Evolutionary conservation across 2,888 invertebrate species (phyloP).

Genomic region (Dromius quadrimaculatus): DNA sequence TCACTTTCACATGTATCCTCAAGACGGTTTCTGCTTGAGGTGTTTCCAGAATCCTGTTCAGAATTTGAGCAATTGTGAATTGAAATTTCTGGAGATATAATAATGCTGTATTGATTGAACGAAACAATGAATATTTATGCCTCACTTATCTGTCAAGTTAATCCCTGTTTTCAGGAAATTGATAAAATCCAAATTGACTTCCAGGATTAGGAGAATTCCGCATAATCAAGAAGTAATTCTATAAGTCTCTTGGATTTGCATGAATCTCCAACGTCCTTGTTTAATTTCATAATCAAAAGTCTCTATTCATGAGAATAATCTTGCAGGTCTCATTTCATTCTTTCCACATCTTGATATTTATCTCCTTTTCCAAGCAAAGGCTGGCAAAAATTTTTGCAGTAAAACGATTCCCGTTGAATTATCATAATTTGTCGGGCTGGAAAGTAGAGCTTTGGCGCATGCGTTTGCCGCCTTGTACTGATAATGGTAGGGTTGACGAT

Average conservation of each 20-base stretch:
- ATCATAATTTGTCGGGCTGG: slow-evolving; percentile 45
- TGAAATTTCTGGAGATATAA: too few species aligned
- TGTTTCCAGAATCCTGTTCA: too few species aligned
- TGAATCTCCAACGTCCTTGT: slow-evolving; percentile 1
- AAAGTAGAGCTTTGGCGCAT: slow-evolving; percentile 2
- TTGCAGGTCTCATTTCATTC: slow-evolving; percentile 17
- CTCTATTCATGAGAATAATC: slow-evolving; percentile 22
- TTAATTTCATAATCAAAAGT: slow-evolving; percentile 21
- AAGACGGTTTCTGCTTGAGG: too few species aligned
- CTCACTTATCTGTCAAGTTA: neutral
- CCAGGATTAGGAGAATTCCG: too few species aligned
- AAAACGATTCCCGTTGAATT: slow-evolving; percentile 45
- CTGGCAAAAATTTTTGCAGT: slow-evolving; percentile 32
- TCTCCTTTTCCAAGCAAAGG: slow-evolving; percentile 7
- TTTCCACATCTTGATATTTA: slow-evolving; percentile 39
- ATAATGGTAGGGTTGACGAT: slow-evolving; percentile 9
- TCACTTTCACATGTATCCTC: too few species aligned
- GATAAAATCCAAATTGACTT: too few species aligned
- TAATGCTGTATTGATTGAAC: too few species aligned
- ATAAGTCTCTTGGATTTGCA: too few species aligned
- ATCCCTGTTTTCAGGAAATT: too few species aligned
- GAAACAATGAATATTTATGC: slow-evolving; percentile 9
- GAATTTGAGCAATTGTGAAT: too few species aligned
- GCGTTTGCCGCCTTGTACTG: slow-evolving; percentile 14
- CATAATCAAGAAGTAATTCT: too few species aligned